Conservation (phyloP, 2,888 invertebrate species). For the Eremobia ochroleuca region DNA sequence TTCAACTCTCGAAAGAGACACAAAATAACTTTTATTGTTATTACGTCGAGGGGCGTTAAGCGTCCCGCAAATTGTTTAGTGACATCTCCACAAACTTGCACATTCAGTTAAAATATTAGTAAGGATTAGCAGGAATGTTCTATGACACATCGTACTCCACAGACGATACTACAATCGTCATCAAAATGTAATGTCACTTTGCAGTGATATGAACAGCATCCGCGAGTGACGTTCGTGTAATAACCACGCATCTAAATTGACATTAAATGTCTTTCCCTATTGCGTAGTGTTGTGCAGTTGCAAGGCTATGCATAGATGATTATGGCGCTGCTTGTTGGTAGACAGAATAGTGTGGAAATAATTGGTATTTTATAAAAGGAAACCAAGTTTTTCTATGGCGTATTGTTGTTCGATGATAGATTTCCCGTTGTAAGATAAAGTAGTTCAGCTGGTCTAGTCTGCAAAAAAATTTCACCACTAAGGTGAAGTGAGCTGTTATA, state of each 20-base stretch:
- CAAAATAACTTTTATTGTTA: too few relatives aligned
- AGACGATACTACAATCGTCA: slow-evolving; percentile 28
- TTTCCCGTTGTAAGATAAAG: neutral
- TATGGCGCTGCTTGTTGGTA: neutral
- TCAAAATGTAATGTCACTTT: slow-evolving; percentile 50
- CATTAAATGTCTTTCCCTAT: slow-evolving; percentile 60
- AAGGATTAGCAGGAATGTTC: neutral
- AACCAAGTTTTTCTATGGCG: neutral
- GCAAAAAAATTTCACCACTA: too few relatives aligned
- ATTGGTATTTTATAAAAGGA: neutral
- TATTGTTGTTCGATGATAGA: neutral
- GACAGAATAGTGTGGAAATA: neutral
- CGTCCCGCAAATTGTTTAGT: too few relatives aligned
- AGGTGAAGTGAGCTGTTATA: too few relatives aligned
- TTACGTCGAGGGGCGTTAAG: too few relatives aligned
- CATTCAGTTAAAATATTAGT: neutral
- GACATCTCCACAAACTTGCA: neutral
- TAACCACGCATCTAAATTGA: slow-evolving; percentile 70
- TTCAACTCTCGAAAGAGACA: too few relatives aligned
- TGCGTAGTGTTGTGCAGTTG: slow-evolving; percentile 44
- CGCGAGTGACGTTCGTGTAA: slow-evolving; percentile 62
- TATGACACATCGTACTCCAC: slow-evolving; percentile 5
- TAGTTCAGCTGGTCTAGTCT: too few relatives aligned
- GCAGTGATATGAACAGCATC: slow-evolving; percentile 49
- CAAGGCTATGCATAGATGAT: slow-evolving; percentile 35